Percentiles rank a stretch among this genome's conserved stretches.
Evolutionary conservation across 2,113 vertebrate genomes (phyloP).

Genomic region (Brachirus orientalis): DNA sequence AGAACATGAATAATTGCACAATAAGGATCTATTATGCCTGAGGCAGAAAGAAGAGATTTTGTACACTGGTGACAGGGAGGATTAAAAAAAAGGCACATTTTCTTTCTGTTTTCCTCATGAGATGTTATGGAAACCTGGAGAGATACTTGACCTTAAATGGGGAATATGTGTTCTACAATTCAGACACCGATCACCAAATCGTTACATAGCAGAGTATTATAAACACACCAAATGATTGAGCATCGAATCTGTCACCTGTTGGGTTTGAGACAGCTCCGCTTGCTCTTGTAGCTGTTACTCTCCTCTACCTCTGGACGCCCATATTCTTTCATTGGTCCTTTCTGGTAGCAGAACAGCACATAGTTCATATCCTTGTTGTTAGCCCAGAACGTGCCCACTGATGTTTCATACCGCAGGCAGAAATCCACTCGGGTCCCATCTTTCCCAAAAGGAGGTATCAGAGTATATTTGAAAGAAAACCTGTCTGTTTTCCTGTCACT

Average conservation of each 20-base stretch:
- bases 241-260: slow-evolving; percentile 84
- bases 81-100: slow-evolving; percentile 17
- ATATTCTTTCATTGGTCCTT: slow-evolving; percentile 59
- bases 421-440: slow-evolving; percentile 89
- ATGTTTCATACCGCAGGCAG: slow-evolving; percentile 93
- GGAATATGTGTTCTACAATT: slow-evolving; percentile 32
- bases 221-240: slow-evolving; percentile 33
- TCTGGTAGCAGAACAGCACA: slow-evolving; percentile 88
- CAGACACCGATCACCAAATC: slow-evolving; percentile 18
- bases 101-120: neutral
- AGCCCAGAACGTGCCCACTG: slow-evolving; percentile 90
- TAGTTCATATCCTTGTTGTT: slow-evolving; percentile 93
- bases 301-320: slow-evolving; percentile 83
- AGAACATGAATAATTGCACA: neutral
- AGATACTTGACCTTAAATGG: slow-evolving; percentile 62
- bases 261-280: slow-evolving; percentile 92
- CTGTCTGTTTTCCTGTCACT: slow-evolving; percentile 90
- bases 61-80: slow-evolving; percentile 23
- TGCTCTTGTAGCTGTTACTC: slow-evolving; percentile 75
- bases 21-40: neutral
- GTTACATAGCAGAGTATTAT: slow-evolving; percentile 51
- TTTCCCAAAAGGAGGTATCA: slow-evolving; percentile 86
- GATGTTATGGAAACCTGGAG: slow-evolving; percentile 58
- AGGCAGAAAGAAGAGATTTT: neutral
- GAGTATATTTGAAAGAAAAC: slow-evolving; percentile 89